A percentile compares a stretch with the other conserved stretches of the same genome.
phyloP scores from a whole-genome alignment of 2,797 vertebrate species.

The Gymnoscopelus braueri region DNA sequence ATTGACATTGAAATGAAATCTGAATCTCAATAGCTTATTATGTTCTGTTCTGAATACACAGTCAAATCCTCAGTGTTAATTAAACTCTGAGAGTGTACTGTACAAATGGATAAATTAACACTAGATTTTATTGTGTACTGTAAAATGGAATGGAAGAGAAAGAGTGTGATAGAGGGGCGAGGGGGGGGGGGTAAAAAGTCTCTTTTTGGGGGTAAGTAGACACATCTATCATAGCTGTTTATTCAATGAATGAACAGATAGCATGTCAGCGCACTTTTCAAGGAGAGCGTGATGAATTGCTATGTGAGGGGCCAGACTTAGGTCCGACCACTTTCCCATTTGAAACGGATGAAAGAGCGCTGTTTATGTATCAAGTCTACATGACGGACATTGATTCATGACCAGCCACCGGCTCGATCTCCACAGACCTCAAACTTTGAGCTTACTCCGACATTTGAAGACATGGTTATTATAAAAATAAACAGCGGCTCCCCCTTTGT shows the following conservation, averaged over 20 bases:
- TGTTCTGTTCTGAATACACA: too few relatives aligned
- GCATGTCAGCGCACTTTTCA: slow-evolving; percentile 47
- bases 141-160: neutral
- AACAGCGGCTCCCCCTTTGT: too few relatives aligned
- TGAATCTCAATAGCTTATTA: too few relatives aligned
- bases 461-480: too few relatives aligned
- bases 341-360: slow-evolving; percentile 45
- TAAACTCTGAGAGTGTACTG: too few relatives aligned
- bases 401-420: neutral
- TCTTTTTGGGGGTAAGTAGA: slow-evolving; percentile 39
- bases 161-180: neutral
- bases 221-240: slow-evolving; percentile 58
- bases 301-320: slow-evolving; percentile 8
- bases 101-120: too few relatives aligned
- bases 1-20: too few relatives aligned
- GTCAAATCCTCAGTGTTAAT: too few relatives aligned
- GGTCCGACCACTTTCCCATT: slow-evolving; percentile 21
- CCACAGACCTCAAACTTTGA: slow-evolving; percentile 17
- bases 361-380: slow-evolving; percentile 24
- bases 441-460: too few relatives aligned
- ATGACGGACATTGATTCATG: slow-evolving; percentile 41
- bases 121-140: too few relatives aligned
- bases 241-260: slow-evolving; percentile 50
- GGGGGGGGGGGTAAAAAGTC: neutral
- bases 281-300: slow-evolving; percentile 53